These are phyloP conservation scores for Anastrepha ludens DNA, from an alignment of 1,140 invertebrate genomes.

Conservation along the genomic window DNA sequence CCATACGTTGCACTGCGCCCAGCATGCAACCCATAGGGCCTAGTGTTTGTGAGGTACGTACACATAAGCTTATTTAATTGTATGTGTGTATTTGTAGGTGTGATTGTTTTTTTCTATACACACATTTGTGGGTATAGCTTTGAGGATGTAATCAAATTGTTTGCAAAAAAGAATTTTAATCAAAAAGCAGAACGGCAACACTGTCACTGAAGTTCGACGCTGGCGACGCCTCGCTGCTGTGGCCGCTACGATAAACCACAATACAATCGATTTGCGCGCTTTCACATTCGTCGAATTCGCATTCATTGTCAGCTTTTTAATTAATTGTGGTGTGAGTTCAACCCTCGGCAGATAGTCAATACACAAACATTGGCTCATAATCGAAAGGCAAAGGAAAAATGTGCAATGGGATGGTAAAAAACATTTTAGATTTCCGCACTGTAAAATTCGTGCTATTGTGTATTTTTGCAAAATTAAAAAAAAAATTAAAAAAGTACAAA, in stretches of 20 bases:
- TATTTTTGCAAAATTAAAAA: conserved; percentile 19
- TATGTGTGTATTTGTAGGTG: not conserved
- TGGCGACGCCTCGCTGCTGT: not conserved
- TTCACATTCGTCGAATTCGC: conserved; percentile 43
- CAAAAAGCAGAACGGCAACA: conserved; percentile 21
- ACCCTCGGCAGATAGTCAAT: conserved; percentile 20
- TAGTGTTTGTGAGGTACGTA: too few species aligned
- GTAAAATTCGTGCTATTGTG: conserved; percentile 37
- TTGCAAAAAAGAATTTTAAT: conserved; percentile 44
- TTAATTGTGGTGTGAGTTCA: conserved; percentile 49
- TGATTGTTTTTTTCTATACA: not conserved
- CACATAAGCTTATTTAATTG: too few species aligned
- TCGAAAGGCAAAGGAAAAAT: conserved; percentile 1
- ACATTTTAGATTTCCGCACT: conserved; percentile 51
- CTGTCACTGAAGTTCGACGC: not conserved
- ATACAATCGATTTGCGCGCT: conserved; percentile 50
- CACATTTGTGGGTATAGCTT: not conserved
- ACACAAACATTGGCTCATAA: conserved; percentile 24
- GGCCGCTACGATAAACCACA: conserved; percentile 37
- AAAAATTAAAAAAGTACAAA: conserved; percentile 3
- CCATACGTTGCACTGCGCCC: too few species aligned
- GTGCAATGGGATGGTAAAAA: not conserved
- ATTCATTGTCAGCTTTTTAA: conserved; percentile 46
- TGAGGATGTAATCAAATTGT: not conserved
- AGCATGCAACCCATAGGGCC: too few species aligned